Base-by-base conservation (phyloP, 2,888 invertebrate genomes). In the Drosophila monieri region DNA sequence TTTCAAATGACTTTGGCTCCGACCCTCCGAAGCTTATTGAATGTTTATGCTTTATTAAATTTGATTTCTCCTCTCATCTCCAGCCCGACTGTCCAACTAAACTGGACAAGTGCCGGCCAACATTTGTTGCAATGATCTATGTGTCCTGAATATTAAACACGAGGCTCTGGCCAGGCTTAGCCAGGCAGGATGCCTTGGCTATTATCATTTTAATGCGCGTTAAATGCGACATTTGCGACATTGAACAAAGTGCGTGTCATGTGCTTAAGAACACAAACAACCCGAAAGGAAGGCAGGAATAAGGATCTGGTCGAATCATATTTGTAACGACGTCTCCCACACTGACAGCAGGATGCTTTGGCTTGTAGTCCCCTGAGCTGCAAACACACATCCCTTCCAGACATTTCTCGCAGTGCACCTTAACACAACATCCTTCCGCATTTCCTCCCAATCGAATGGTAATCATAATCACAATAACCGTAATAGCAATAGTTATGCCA, bases 41-140 rank as follows among this genome's bases (percentile, higher is more conserved):
- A 91, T 91, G 90, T 90, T 91, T 91, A 91, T 91, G 87, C 89
- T 89, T 90, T 91, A 90, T 91, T 89, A 91, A 90, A 90, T 90
- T 90, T 89, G 89, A 90, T 90, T 90, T 90, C 80, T 80, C 77
- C 78, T 67, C 71, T 60, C 39, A 25, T 58, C 52, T 62, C 53
- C 49, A 27, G 39, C 18, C 51, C 35, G 53, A 60, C 71, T 76
- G 73, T 61, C 68, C 62, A 64, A 68, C 46, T 76, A 71, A 52
- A 56, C 71, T 48, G 60, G 39, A 60, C 62, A 56, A 70, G 62
- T 52, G 57, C 54, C 15, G 66, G 60, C 52, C 53, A 67, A 74
- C 89, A 88, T 89, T 89, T 90, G 88, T 87, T 89, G 88, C 89
- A 86, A 90, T 90, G 90, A 90, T 90, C 88, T 89, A 90, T 90